Conservation (phyloP, 2,113 vertebrate species). For the Gambusia affinis region DNA sequence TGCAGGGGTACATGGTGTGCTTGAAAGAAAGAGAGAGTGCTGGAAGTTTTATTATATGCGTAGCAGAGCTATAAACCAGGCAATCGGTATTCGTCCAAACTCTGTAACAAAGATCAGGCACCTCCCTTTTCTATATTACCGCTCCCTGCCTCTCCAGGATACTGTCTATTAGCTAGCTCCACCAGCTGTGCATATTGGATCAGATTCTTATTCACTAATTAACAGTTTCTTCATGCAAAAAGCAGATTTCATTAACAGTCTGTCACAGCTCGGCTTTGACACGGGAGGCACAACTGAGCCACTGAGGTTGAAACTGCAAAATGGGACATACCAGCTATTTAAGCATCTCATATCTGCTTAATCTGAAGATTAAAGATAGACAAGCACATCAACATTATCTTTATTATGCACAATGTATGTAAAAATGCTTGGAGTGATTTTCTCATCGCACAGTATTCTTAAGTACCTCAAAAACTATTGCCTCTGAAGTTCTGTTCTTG, state of each 20-base stretch:
- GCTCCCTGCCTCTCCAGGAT: constrained; percentile 39
- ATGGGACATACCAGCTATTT: constrained; percentile 17
- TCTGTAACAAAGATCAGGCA: constrained; percentile 17
- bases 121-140: constrained; percentile 33
- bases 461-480: no score
- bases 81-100: constrained; percentile 43
- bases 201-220: constrained; percentile 53
- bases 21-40: constrained; percentile 7
- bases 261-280: constrained; percentile 39
- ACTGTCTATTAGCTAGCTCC: constrained; percentile 55
- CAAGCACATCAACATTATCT: not conserved
- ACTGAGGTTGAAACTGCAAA: constrained; percentile 37
- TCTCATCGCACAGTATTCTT: not conserved
- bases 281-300: constrained; percentile 2
- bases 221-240: constrained; percentile 59
- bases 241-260: constrained; percentile 61
- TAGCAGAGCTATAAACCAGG: constrained; percentile 32
- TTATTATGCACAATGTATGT: not conserved
- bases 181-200: constrained; percentile 34
- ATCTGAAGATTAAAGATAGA: constrained; percentile 23
- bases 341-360: constrained; percentile 32
- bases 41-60: constrained; percentile 53
- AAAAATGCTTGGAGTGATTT: not conserved
- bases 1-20: constrained; percentile 13
- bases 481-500: not conserved